Conservation (phyloP, 1,140 invertebrate genomes). For the Rhopalosiphum maidis region DNA sequence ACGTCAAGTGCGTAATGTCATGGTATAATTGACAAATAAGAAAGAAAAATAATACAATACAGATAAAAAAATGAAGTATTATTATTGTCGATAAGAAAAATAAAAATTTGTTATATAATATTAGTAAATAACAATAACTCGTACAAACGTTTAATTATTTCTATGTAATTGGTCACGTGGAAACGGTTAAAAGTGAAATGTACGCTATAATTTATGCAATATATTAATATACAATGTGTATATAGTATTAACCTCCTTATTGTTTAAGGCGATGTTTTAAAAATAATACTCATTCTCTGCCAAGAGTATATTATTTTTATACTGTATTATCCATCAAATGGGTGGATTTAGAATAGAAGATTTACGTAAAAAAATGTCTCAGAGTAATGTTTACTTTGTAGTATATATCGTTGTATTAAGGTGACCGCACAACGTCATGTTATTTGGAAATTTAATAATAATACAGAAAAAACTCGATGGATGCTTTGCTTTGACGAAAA, state of each 20-base stretch:
- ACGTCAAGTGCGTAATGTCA: neutral
- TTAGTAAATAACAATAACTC: too few relatives aligned
- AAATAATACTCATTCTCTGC: conserved; percentile 2
- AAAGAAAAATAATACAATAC: neutral
- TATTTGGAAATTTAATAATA: conserved; percentile 4
- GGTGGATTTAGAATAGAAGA: neutral
- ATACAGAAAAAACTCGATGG: neutral
- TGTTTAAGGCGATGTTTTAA: neutral
- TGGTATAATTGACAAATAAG: neutral
- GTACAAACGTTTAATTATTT: neutral
- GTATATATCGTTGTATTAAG: neutral
- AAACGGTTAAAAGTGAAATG: neutral
- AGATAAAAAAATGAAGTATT: neutral
- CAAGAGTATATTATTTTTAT: conserved; percentile 26
- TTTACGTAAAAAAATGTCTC: neutral
- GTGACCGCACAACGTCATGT: neutral
- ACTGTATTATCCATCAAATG: neutral
- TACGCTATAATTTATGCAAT: neutral
- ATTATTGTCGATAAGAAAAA: neutral
- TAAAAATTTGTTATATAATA: neutral
- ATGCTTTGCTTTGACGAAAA: neutral
- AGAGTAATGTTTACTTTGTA: neutral
- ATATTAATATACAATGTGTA: neutral
- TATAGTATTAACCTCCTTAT: neutral
- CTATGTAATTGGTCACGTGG: neutral